Base-by-base conservation (phyloP, 1,140 invertebrate species). In the Atta colombica region DNA sequence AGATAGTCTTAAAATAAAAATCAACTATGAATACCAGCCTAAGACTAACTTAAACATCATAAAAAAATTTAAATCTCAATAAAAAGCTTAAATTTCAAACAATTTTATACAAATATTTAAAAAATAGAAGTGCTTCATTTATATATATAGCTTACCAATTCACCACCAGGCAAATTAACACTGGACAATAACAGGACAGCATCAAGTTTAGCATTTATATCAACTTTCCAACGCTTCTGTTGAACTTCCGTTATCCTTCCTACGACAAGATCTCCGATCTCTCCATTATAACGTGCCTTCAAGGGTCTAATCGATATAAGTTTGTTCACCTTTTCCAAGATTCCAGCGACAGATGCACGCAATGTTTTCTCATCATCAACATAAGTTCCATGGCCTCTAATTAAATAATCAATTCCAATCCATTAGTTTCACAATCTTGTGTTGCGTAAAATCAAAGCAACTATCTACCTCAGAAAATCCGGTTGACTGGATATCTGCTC, bases 241-340 rank as follows among this genome's bases (percentile, higher is more conserved):
- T 98, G 97, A 1, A 99, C 97, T 95, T 99, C 98, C 0, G 98
- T 97, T 21, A 99, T 98, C 84, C 99, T 96, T 0, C 99, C 99
- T 60, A 99, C 98, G 55, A 99, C 97, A 21, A 99, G 98, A 96
- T 99, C 99, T 0, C 99, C 99, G 82, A 99, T 98, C 96, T 99
- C 99, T 10, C 99, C 99, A 93, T 98, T 97, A 93, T 98, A 98
- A 45, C 98, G 96, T 92, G 97, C 98, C 94, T 99, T 99, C 8
- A 99, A 95, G 0, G 99, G 98, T 87, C 96, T 97, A 5, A 99
- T 97, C 35, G 98, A 98, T 74, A 99, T 97, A 21, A 99, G 96
- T 94, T 99, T 99, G 94, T 99, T 99, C 0, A 99, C 98, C 96
- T 98, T 97, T 93, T 99, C 97, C 90, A 99, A 97, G 60, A 98